A percentile compares a stretch with the other conserved stretches of the same genome.
Evolutionary conservation across 1,140 invertebrate species (phyloP).

Genomic region (Drosophila kurseongensis): DNA sequence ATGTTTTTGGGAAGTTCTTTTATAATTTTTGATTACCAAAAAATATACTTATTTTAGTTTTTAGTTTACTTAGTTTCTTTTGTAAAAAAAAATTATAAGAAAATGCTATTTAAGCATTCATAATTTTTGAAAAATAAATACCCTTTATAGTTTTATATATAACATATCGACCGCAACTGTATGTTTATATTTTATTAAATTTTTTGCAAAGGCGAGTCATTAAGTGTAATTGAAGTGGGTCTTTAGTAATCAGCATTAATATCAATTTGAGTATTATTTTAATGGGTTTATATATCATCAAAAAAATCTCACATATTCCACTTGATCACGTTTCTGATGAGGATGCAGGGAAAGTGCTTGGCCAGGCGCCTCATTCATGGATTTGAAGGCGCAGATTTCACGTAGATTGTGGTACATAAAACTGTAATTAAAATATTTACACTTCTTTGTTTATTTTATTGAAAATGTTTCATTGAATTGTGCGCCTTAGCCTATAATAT

Average conservation of each 20-base stretch:
- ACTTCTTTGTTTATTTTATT: slow-evolving; percentile 12
- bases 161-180: background rate
- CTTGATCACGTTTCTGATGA: slow-evolving; percentile 30
- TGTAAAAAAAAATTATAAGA: too few species aligned
- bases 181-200: slow-evolving; percentile 19
- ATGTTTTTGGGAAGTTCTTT: too few species aligned
- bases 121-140: too few species aligned
- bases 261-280: slow-evolving; percentile 40
- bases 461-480: slow-evolving; percentile 13
- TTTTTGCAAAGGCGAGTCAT: slow-evolving; percentile 34
- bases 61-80: too few species aligned
- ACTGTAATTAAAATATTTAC: slow-evolving; percentile 32
- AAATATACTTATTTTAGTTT: too few species aligned
- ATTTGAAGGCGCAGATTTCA: slow-evolving; percentile 44
- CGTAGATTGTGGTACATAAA: slow-evolving; percentile 41
- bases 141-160: too few species aligned
- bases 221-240: slow-evolving; percentile 54
- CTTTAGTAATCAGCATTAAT: slow-evolving; percentile 40
- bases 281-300: slow-evolving; percentile 23
- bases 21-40: too few species aligned
- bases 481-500: slow-evolving; percentile 1
- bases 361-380: slow-evolving; percentile 1
- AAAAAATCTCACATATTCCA: background rate
- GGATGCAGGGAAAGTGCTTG: slow-evolving; percentile 33
- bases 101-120: too few species aligned